Evolutionary conservation across 2,113 vertebrate genomes (phyloP).

Genomic region (Corvus cornix): DNA sequence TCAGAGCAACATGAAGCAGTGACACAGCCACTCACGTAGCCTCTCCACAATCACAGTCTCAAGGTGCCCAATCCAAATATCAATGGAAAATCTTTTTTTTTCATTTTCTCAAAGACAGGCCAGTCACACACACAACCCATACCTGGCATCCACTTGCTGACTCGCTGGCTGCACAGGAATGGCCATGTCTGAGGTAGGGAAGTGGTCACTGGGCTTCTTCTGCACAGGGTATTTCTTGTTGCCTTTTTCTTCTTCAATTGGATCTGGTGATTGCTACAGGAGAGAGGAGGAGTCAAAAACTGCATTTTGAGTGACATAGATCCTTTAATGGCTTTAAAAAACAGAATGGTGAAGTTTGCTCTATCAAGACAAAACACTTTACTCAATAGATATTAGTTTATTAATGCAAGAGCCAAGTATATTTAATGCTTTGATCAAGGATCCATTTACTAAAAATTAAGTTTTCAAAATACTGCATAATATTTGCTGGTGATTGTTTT

Average conservation of each 20-base stretch:
- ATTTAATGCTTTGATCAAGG: not conserved
- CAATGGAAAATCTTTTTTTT: not conserved
- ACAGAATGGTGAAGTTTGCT: not conserved
- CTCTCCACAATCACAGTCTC: not conserved
- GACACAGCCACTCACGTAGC: not conserved
- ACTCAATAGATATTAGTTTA: not conserved
- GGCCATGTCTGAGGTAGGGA: slow-evolving; percentile 16
- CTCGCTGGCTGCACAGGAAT: slow-evolving; percentile 14
- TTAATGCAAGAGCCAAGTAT: not conserved
- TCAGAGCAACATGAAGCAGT: not conserved
- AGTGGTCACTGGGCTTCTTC: slow-evolving; percentile 72
- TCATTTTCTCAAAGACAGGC: not conserved
- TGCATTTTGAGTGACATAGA: not conserved
- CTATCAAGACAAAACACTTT: not conserved
- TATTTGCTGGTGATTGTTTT: not conserved
- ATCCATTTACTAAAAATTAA: not conserved
- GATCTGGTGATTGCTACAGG: slow-evolving; percentile 43
- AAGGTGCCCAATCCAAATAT: not conserved
- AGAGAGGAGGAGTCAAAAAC: not conserved
- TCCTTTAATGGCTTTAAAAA: not conserved
- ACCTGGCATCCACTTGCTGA: slow-evolving; percentile 85
- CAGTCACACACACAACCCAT: not conserved
- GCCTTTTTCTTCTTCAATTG: slow-evolving; percentile 34
- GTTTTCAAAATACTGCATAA: not conserved
- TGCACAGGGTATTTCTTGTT: slow-evolving; percentile 65